Base-by-base conservation (phyloP, 2,888 invertebrate species). In the Allygus modestus region DNA sequence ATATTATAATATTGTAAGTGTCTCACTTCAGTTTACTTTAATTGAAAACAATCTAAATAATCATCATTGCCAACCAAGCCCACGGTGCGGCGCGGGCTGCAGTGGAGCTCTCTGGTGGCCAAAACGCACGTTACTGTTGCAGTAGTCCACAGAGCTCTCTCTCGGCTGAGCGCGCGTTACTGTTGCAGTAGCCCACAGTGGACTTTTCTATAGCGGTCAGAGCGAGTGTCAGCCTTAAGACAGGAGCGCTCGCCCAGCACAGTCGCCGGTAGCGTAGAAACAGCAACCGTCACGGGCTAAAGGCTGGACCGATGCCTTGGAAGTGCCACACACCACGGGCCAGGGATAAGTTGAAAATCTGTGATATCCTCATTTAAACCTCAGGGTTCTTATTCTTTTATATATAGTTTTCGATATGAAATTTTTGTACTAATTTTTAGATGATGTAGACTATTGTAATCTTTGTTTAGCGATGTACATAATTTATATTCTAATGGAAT, bases 351-450 rank as follows among this genome's bases (percentile, higher is more conserved):
- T 71, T 83, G 83, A 83, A 82, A 75, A 83, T 83, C 83, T 83
- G 83, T 83, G 83, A 83, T 83, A 83, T 58, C 33, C 75, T 58
- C 75, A 75, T 83, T 83, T 83, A 75, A 73, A 54, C 58, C 75
- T 83, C 83, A 83, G 83, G 82, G 12, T 15, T 51, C n/a, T 54
- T n/a, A 43, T 83, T 83, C 75, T 54, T 83, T 75, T 71, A 58
- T 82, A 71, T 77, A 46, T 46, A 46, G 41, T 77, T 77, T 46
- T 37, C 46, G 75, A 46, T 46, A 77, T 46, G 51, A 46, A 46
- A 77, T 28, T 23, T 58, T 46, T 46, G 75, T 46, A 77, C 43
- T 46, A 9, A 46, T 46, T 41, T 73, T 41, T 77, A 77, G 75
- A 37, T 17, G 20, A n/a, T 4, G n/a, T 71, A 71, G 71, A 71